Percentiles rank a stretch among this genome's conserved stretches.
These are phyloP conservation scores for Strix uralensis DNA, from an alignment of 2,113 vertebrate species.

Conservation along the genomic window DNA sequence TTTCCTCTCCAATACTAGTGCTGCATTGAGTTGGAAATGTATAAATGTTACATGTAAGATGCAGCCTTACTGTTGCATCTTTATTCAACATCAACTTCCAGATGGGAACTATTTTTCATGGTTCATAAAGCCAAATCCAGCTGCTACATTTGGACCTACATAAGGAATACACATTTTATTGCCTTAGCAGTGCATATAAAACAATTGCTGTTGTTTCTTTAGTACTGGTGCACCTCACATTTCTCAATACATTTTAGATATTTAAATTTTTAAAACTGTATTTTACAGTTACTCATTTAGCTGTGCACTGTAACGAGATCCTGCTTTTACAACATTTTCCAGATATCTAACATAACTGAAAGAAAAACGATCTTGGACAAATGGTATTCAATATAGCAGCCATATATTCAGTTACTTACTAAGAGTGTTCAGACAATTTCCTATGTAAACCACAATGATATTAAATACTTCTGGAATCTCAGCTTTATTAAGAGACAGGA, in stretches of 20 bases:
- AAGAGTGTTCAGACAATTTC: constrained; percentile 74
- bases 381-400: constrained; percentile 50
- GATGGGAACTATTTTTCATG: constrained; percentile 87
- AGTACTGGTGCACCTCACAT: constrained; percentile 66
- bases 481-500: constrained; percentile 77
- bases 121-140: constrained; percentile 86
- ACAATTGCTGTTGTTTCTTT: constrained; percentile 80
- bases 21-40: constrained; percentile 54
- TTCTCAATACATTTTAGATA: constrained; percentile 65
- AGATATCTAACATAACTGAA: constrained; percentile 63
- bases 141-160: constrained; percentile 84
- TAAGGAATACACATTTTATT: constrained; percentile 84
- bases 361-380: constrained; percentile 63
- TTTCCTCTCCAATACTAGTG: neutral
- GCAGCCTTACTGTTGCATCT: constrained; percentile 80
- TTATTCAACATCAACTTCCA: constrained; percentile 84
- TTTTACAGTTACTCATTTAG: constrained; percentile 68
- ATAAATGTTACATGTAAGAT: constrained; percentile 76
- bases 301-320: constrained; percentile 57
- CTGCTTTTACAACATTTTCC: constrained; percentile 69
- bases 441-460: constrained; percentile 76
- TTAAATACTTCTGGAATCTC: constrained; percentile 77
- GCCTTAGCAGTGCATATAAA: constrained; percentile 75
- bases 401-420: constrained; percentile 67
- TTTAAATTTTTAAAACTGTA: constrained; percentile 61